Evolutionary conservation across 2,113 vertebrate genomes (phyloP).

Genomic region (Cygnus buccinator): DNA sequence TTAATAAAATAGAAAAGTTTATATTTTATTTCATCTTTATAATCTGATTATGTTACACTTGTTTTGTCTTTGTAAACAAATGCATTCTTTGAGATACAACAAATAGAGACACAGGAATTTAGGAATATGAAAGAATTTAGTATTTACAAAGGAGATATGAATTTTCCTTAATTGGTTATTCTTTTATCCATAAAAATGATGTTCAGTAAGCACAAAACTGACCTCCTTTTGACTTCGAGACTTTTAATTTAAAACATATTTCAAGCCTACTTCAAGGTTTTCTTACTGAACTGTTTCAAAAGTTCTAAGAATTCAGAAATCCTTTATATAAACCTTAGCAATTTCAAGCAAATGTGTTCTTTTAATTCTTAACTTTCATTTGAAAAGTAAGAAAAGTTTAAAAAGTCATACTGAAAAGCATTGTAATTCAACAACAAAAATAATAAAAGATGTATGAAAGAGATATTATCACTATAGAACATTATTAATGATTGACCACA

Average conservation of each 20-base stretch:
- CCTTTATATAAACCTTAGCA: not conserved
- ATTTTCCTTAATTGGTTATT: slow-evolving; percentile 10
- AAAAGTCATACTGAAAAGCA: not conserved
- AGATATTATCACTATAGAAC: not conserved
- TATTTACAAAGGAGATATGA: not conserved
- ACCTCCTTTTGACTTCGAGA: slow-evolving; percentile 12
- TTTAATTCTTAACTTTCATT: not conserved
- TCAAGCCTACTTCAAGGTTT: slow-evolving; percentile 15
- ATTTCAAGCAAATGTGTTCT: not conserved
- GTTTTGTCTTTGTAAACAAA: not conserved
- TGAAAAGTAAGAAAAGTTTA: not conserved
- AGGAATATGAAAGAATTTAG: not conserved
- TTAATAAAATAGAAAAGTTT: not conserved
- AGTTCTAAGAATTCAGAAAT: not conserved
- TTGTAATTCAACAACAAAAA: not conserved
- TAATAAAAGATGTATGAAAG: not conserved
- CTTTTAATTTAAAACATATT: not conserved
- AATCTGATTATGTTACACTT: not conserved
- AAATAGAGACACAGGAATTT: not conserved
- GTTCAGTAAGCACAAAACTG: not conserved
- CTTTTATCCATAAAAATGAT: slow-evolving; percentile 8
- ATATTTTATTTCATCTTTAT: not conserved
- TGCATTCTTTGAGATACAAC: not conserved
- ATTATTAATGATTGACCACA: not conserved
- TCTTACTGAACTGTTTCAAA: slow-evolving; percentile 8